A percentile compares a stretch with the other conserved stretches of the same genome.
Conservation (phyloP, 2,888 invertebrate species). For the Platerodrilus igneus region DNA sequence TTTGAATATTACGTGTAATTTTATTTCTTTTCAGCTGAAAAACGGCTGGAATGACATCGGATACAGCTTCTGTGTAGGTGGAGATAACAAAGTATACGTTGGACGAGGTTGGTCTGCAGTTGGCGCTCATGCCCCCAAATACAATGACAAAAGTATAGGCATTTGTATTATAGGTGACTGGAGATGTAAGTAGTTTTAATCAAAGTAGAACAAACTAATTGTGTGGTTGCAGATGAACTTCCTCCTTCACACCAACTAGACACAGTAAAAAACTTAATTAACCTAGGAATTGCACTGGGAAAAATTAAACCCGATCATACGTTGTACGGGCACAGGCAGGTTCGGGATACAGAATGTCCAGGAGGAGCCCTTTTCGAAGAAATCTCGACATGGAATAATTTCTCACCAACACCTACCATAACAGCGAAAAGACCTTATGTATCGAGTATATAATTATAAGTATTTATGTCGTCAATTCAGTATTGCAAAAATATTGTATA, state of each 20-base stretch:
- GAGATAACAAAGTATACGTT: constrained; percentile 66
- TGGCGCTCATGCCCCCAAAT: constrained; percentile 67
- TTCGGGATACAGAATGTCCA: constrained; percentile 63
- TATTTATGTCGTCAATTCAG: too few relatives aligned
- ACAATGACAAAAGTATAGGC: constrained; percentile 65
- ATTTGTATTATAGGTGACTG: constrained; percentile 71
- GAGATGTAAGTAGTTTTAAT: constrained; percentile 55
- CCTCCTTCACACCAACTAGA: constrained; percentile 59
- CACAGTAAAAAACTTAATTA: constrained; percentile 56
- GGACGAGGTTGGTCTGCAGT: constrained; percentile 66
- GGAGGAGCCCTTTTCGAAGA: constrained; percentile 57
- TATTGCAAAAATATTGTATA: too few relatives aligned
- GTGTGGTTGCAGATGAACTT: constrained; percentile 49
- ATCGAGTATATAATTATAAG: too few relatives aligned
- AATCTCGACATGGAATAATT: constrained; percentile 61
- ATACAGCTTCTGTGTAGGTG: constrained; percentile 66
- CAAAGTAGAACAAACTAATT: background rate
- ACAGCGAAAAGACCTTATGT: too few relatives aligned
- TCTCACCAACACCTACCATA: constrained; percentile 25
- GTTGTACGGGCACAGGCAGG: constrained; percentile 62
- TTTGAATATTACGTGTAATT: too few relatives aligned
- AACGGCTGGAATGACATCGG: constrained; percentile 68
- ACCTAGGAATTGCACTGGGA: constrained; percentile 58
- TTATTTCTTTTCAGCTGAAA: constrained; percentile 28
- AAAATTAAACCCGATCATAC: constrained; percentile 57